These are phyloP conservation scores for Leucoptera coffeella DNA, from an alignment of 2,888 invertebrate genomes.

Conservation along the genomic window DNA sequence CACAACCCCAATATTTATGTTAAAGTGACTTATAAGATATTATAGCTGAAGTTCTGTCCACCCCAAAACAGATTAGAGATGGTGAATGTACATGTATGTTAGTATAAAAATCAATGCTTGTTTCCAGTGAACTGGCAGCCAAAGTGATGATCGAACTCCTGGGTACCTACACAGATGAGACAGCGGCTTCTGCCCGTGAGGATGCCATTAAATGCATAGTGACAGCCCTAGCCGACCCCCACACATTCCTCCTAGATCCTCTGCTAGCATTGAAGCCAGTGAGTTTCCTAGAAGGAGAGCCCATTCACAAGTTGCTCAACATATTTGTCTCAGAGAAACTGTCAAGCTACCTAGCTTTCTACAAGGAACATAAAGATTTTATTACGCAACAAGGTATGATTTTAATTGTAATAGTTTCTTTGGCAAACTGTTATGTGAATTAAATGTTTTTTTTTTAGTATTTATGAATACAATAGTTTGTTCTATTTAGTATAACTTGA, in stretches of 20 bases:
- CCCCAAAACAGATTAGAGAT: too few relatives aligned
- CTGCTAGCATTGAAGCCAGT: constrained; percentile 91
- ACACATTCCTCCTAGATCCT: constrained; percentile 92
- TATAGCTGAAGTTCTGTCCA: too few relatives aligned
- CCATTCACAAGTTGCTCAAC: constrained; percentile 87
- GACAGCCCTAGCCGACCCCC: constrained; percentile 91
- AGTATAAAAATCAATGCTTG: too few relatives aligned
- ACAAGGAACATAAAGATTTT: constrained; percentile 87
- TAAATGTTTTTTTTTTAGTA: too few relatives aligned
- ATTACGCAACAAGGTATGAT: too few relatives aligned
- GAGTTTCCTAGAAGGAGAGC: constrained; percentile 88
- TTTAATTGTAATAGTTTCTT: too few relatives aligned
- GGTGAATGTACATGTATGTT: too few relatives aligned
- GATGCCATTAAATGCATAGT: constrained; percentile 96
- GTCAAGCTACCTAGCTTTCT: constrained; percentile 87
- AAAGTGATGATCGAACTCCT: constrained; percentile 96
- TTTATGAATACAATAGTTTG: too few relatives aligned
- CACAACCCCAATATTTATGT: too few relatives aligned
- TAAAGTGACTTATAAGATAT: too few relatives aligned
- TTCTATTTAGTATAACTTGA: too few relatives aligned
- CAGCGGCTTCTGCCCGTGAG: constrained; percentile 92
- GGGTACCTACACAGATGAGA: constrained; percentile 94
- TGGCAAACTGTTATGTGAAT: too few relatives aligned
- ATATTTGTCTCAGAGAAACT: constrained; percentile 95
- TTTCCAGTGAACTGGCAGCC: constrained; percentile 77